Evolutionary conservation across 2,888 invertebrate species (phyloP).

Genomic region (Gandaritis pyraliata): DNA sequence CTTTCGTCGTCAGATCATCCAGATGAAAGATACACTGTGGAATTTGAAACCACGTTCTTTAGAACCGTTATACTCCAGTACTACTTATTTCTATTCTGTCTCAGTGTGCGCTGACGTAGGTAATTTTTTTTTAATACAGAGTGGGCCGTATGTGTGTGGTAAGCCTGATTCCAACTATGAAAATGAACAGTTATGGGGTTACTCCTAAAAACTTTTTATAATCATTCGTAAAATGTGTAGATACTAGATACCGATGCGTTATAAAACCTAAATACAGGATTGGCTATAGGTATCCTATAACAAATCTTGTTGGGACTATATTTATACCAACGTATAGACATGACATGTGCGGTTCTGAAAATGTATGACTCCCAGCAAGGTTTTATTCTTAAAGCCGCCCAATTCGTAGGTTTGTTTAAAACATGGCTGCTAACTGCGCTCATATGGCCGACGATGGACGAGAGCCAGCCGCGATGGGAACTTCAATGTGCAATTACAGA

Average conservation of each 20-base stretch:
- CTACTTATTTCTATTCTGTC: too few relatives aligned
- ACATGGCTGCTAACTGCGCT: constrained; percentile 58
- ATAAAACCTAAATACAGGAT: too few relatives aligned
- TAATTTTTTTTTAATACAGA: too few relatives aligned
- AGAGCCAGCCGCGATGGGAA: constrained; percentile 67
- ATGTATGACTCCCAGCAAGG: constrained; percentile 49
- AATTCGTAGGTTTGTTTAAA: constrained; percentile 74
- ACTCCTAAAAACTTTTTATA: neutral
- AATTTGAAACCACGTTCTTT: neutral
- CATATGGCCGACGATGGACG: constrained; percentile 75
- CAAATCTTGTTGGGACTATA: too few relatives aligned
- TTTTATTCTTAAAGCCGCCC: constrained; percentile 71
- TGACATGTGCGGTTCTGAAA: constrained; percentile 54
- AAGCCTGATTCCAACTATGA: too few relatives aligned
- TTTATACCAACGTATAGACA: too few relatives aligned
- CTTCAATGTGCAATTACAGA: constrained; percentile 40
- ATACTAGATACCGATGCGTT: neutral
- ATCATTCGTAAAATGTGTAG: neutral
- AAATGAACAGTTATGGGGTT: too few relatives aligned
- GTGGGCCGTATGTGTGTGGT: too few relatives aligned
- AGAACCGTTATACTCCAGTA: neutral
- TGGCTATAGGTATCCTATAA: too few relatives aligned
- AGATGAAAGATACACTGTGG: constrained; percentile 7
- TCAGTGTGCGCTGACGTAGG: neutral
- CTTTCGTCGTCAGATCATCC: constrained; percentile 21